Evolutionary conservation across 2,113 vertebrate genomes (phyloP).

Genomic region (Saccopteryx leptura): DNA sequence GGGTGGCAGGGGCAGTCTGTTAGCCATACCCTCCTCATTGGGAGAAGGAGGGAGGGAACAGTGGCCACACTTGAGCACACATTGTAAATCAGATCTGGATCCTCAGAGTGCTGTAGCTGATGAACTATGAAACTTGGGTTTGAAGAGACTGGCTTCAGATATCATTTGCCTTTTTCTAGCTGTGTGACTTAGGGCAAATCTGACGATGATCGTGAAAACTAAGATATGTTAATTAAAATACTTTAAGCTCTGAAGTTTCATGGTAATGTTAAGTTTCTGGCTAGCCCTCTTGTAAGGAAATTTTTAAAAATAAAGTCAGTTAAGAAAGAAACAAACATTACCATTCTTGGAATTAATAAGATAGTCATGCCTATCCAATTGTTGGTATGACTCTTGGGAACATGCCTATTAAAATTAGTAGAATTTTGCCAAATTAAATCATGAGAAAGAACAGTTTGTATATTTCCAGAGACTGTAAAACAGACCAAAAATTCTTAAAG

Average conservation of each 20-base stretch:
- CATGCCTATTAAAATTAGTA: conserved; percentile 42
- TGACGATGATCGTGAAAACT: background rate
- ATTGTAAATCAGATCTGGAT: background rate
- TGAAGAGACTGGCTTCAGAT: background rate
- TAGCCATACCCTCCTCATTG: background rate
- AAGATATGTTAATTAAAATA: background rate
- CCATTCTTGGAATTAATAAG: background rate
- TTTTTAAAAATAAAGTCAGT: conserved; percentile 17
- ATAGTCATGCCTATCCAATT: background rate
- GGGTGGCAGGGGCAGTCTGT: background rate
- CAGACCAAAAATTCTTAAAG: conserved; percentile 22
- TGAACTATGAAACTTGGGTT: background rate
- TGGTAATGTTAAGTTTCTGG: conserved; percentile 6
- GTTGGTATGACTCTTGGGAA: conserved; percentile 27
- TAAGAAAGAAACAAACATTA: conserved; percentile 24
- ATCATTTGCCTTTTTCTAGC: background rate
- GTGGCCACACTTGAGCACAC: fast-evolving
- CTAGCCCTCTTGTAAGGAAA: conserved; percentile 3
- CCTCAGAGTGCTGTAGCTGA: background rate
- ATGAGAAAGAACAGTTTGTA: background rate
- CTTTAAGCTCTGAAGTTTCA: conserved; percentile 33
- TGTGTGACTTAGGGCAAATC: background rate
- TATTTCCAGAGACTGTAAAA: conserved; percentile 40
- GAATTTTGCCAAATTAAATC: conserved; percentile 38
- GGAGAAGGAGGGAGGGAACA: background rate